A percentile compares a stretch with the other conserved stretches of the same genome.
These are phyloP conservation scores for Atethmia centrago DNA, from an alignment of 2,888 invertebrate genomes.

Conservation along the genomic window DNA sequence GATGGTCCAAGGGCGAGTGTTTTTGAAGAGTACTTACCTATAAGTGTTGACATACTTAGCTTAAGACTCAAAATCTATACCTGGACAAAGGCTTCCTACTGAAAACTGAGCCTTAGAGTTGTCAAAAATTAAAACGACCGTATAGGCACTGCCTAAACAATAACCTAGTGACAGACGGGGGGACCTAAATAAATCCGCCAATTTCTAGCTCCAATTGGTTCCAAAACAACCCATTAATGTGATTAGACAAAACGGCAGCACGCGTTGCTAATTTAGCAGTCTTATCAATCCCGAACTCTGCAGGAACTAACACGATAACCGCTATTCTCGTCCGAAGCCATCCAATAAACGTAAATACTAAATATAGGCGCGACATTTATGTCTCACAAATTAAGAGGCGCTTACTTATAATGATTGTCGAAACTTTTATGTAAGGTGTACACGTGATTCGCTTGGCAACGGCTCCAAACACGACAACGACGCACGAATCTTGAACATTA, in stretches of 20 bases:
- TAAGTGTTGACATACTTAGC: background rate
- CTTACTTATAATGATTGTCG: constrained; percentile 31
- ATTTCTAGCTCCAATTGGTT: constrained; percentile 4
- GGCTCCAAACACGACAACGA: constrained; percentile 1
- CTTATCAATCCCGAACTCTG: constrained; percentile 39
- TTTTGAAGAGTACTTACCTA: background rate
- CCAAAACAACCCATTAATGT: constrained; percentile 11
- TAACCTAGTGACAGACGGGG: background rate
- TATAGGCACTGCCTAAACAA: background rate
- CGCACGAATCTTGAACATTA: constrained; percentile 20
- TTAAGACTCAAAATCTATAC: background rate
- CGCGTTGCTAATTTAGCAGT: constrained; percentile 38
- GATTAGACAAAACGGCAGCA: constrained; percentile 35
- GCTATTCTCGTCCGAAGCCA: constrained; percentile 26
- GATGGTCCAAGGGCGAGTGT: background rate
- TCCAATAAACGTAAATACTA: constrained; percentile 30
- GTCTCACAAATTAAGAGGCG: constrained; percentile 43
- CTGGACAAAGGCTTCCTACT: background rate
- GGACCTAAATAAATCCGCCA: constrained; percentile 14
- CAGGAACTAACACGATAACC: constrained; percentile 42
- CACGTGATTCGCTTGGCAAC: constrained; percentile 44
- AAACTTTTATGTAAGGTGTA: constrained; percentile 27
- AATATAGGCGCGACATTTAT: constrained; percentile 36
- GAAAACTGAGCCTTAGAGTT: background rate
- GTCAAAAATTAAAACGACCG: background rate